Conservation (phyloP, 1,140 invertebrate genomes). For the Liolophura sinensis region DNA sequence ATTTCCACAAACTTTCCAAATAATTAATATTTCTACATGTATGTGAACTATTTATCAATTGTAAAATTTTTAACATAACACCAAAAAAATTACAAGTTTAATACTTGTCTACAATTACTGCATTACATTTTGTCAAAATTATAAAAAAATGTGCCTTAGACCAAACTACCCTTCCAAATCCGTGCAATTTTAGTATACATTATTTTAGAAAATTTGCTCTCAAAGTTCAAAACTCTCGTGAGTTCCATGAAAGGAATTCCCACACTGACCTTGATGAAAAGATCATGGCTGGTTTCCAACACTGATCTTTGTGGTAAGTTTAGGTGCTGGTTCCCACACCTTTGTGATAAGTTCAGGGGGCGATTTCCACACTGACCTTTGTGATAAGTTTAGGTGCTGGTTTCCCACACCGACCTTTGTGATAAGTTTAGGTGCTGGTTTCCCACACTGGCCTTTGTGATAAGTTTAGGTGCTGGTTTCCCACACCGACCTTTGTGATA, state of each 20-base stretch:
- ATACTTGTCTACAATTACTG: not conserved
- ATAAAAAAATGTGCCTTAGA: too few relatives aligned
- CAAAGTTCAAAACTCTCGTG: too few relatives aligned
- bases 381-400: slow-evolving; percentile 79
- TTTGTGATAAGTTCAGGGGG: slow-evolving; percentile 3
- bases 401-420: slow-evolving; percentile 70
- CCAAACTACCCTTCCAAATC: too few relatives aligned
- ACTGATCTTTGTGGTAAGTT: slow-evolving; percentile 75
- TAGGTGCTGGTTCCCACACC: too few relatives aligned
- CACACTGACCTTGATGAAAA: too few relatives aligned
- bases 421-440: slow-evolving; percentile 78
- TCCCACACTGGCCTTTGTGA: slow-evolving; percentile 67
- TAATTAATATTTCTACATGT: too few relatives aligned
- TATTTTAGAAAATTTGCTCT: too few relatives aligned
- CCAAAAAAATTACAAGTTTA: not conserved
- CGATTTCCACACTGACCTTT: slow-evolving; percentile 68
- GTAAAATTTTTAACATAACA: not conserved
- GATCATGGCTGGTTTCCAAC: too few relatives aligned
- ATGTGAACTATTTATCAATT: too few relatives aligned
- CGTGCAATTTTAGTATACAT: too few relatives aligned
- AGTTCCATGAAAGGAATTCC: too few relatives aligned
- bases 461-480: slow-evolving; percentile 77
- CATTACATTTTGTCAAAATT: not conserved
- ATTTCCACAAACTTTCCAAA: too few relatives aligned
- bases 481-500: not conserved